Evolutionary conservation across 2,113 vertebrate species (phyloP).

Genomic region (Verasper variegatus): DNA sequence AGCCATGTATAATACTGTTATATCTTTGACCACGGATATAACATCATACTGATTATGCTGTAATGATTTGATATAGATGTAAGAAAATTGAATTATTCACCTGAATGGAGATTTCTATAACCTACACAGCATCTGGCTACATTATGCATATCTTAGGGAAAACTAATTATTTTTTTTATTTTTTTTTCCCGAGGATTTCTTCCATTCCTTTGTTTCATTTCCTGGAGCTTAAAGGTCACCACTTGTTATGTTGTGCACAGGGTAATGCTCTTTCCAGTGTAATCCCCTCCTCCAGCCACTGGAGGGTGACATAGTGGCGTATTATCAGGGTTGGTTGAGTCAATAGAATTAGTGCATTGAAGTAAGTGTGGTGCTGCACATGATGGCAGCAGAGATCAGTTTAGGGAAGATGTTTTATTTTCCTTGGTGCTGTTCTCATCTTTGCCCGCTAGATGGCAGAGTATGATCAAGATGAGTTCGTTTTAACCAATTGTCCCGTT

Average conservation of each 20-base stretch:
- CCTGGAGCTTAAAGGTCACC: not conserved
- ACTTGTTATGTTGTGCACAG: not conserved
- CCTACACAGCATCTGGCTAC: too few relatives aligned
- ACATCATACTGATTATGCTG: not conserved
- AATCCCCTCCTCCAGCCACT: slow-evolving; percentile 28
- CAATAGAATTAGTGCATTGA: not conserved
- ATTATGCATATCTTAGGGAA: too few relatives aligned
- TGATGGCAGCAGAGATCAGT: slow-evolving; percentile 59
- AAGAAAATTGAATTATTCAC: not conserved
- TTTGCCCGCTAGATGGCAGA: slow-evolving; percentile 59
- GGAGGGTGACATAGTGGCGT: slow-evolving; percentile 33
- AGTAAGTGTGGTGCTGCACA: slow-evolving; percentile 35
- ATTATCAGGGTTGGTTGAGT: not conserved
- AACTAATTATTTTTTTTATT: too few relatives aligned
- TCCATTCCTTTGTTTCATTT: too few relatives aligned
- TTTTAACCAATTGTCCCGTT: slow-evolving; percentile 37
- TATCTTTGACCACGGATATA: not conserved
- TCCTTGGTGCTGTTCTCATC: slow-evolving; percentile 25
- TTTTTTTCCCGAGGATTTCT: too few relatives aligned
- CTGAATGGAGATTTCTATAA: not conserved
- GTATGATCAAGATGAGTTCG: not conserved
- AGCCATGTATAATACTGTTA: not conserved
- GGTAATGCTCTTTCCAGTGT: not conserved
- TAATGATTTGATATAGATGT: not conserved
- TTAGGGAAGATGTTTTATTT: not conserved